Evolutionary conservation across 2,888 invertebrate species (phyloP), one percentile per base, ranked within the genome.

Genomic region (Brachynemurus nebulosus): DNA sequence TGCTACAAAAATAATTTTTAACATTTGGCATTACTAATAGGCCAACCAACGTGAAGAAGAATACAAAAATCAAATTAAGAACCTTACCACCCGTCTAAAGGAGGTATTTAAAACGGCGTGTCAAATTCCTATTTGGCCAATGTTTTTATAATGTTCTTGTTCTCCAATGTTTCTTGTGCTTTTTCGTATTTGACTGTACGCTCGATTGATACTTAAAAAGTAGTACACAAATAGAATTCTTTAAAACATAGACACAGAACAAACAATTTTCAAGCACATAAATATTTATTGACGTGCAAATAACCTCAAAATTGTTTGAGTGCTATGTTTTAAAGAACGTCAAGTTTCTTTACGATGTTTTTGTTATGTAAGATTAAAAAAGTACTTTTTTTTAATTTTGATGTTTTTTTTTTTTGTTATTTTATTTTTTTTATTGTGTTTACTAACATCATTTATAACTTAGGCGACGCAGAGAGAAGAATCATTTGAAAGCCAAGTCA

Each of bases 21-120:
- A 54, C 52, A 38, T 51, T 47, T 48, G 46, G 53, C n/a, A n/a
- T n/a, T n/a, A n/a, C n/a, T n/a, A n/a, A n/a, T 72, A 96, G 93
- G 95, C 96, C 75, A 92, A 93, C 78, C 93, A 95, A 80, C 89
- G 95, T 65, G 96, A 96, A 74, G 95, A 96, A 78, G 92, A 93
- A 70, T 96, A 95, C 86, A 95, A 96, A 81, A 90, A 92, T 73
- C 95, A 95, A 81, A 95, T 96, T 82, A 95, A 96, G 85, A 91
- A 88, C 70, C 80, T 93, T 71, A 91, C 89, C 71, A 86, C 89
- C 73, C 90, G 93, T 74, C 90, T 96, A 78, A 96, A 96, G 89
- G 95, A 95, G 95, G 95, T 96, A 83, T 70, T 54, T n/a, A n/a
- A n/a, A n/a, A n/a, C 12, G n/a, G 33, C 33, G 16, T 16, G 33